These are phyloP conservation scores for Rhaphigaster nebulosa DNA, from an alignment of 2,888 invertebrate genomes.

Conservation along the genomic window DNA sequence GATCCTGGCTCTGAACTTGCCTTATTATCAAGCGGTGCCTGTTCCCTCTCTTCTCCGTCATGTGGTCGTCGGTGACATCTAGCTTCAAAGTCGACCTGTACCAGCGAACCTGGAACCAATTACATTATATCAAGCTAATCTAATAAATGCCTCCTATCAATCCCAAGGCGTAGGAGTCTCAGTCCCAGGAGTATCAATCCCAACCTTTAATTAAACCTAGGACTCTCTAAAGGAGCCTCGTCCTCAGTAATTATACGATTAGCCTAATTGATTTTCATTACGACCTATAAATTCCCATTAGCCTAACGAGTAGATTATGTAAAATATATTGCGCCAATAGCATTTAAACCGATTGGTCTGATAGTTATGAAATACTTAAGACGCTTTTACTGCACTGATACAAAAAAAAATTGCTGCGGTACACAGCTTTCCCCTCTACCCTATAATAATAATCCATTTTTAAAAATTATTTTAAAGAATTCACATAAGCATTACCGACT, in stretches of 20 bases:
- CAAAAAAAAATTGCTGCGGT: too few species aligned
- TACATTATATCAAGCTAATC: conserved; percentile 18
- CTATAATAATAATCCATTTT: too few species aligned
- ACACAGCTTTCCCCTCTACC: too few species aligned
- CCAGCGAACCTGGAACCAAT: conserved; percentile 73
- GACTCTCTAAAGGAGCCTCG: background rate
- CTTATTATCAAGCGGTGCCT: conserved; percentile 77
- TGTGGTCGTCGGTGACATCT: conserved; percentile 76
- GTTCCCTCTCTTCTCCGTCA: conserved; percentile 77
- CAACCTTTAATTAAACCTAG: background rate
- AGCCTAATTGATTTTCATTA: conserved; percentile 16
- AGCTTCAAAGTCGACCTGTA: conserved; percentile 78
- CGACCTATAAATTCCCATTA: background rate
- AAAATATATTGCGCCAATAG: background rate
- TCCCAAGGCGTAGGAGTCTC: too few species aligned
- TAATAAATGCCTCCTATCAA: conserved; percentile 7
- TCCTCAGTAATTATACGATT: background rate
- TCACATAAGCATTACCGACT: too few species aligned
- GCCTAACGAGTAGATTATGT: background rate
- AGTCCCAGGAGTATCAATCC: too few species aligned
- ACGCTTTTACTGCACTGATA: too few species aligned
- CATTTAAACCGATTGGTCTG: background rate
- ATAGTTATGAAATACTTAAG: background rate
- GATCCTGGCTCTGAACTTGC: conserved; percentile 77
- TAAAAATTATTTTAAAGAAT: too few species aligned